Percentiles rank a stretch among this genome's conserved stretches.
Evolutionary conservation across 2,797 vertebrate genomes (phyloP).

Genomic region (Gymnopithys bicolor): DNA sequence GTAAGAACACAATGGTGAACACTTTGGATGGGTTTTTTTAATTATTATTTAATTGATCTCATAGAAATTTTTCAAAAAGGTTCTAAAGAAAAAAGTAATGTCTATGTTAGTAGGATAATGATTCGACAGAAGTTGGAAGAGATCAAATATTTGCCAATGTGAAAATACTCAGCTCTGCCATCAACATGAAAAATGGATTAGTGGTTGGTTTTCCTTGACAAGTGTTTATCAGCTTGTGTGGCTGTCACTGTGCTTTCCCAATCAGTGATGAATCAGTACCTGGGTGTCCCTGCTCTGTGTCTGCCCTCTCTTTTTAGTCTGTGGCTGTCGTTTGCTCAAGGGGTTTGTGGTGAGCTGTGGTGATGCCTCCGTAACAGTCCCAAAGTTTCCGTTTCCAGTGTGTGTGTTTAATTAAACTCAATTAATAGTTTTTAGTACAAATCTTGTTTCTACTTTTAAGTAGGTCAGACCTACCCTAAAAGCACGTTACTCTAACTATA

Average conservation of each 20-base stretch:
- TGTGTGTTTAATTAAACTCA: not conserved
- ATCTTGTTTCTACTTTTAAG: not conserved
- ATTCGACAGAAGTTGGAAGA: not conserved
- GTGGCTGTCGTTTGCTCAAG: not conserved
- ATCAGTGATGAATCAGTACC: not conserved
- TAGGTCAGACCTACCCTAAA: not conserved
- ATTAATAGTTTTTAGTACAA: not conserved
- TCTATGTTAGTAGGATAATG: not conserved
- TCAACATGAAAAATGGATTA: not conserved
- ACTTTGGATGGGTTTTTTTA: not conserved
- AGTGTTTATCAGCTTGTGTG: not conserved
- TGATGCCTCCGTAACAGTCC: not conserved
- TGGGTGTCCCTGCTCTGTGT: not conserved
- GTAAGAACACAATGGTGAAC: not conserved
- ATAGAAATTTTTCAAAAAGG: not conserved
- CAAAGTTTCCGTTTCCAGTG: not conserved
- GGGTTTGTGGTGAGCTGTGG: not conserved
- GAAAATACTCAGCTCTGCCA: not conserved
- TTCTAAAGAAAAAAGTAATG: not conserved
- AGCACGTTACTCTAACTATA: not conserved
- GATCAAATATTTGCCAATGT: not conserved
- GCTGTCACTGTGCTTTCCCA: fast-evolving
- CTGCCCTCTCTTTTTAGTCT: not conserved
- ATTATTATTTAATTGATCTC: not conserved
- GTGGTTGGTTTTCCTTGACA: not conserved